Conservation (phyloP, 2,113 vertebrate genomes). For the Cyrtonyx montezumae region DNA sequence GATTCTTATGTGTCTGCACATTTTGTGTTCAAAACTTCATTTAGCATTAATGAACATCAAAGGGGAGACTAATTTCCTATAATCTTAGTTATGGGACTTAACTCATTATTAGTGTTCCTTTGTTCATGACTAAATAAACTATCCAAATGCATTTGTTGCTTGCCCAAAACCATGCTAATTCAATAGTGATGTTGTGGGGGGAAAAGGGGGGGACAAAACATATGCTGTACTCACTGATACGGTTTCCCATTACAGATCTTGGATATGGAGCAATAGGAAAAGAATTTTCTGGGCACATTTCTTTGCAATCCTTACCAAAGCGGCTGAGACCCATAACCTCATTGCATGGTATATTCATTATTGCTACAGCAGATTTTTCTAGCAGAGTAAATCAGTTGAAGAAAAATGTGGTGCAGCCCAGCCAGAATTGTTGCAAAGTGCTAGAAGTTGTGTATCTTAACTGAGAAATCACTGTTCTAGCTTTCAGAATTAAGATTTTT, state of each 20-base stretch:
- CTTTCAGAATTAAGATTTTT: neutral
- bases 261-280: neutral
- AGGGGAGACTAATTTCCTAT: neutral
- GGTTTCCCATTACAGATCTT: neutral
- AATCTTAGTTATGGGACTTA: neutral
- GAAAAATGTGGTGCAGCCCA: neutral
- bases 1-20: neutral
- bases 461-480: neutral
- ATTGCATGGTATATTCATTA: neutral
- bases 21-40: neutral
- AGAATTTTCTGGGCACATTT: neutral
- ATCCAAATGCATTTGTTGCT: neutral
- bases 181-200: too few relatives aligned
- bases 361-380: neutral
- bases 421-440: neutral
- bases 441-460: neutral
- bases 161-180: neutral
- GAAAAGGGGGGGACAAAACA: neutral
- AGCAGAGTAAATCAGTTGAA: neutral
- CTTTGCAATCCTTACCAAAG: neutral
- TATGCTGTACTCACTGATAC: fast-evolving
- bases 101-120: neutral
- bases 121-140: neutral
- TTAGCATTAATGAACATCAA: neutral
- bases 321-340: neutral